phyloP scores from a whole-genome alignment of 2,113 vertebrate genomes.

The Maccullochella peelii region DNA sequence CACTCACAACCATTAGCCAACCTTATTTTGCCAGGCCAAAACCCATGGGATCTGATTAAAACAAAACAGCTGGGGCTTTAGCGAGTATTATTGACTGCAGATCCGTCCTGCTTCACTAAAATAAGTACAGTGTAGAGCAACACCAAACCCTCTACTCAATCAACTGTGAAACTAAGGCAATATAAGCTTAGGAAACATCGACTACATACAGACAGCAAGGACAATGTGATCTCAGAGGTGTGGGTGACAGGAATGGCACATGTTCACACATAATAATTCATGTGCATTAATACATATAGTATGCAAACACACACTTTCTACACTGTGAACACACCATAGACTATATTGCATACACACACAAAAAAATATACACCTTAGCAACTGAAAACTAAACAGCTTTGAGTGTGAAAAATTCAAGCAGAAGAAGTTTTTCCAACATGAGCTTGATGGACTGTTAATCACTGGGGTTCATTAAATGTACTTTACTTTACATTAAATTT shows the following conservation, averaged over 20 bases:
- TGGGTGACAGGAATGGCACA: neutral
- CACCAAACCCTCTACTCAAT: conserved; percentile 34
- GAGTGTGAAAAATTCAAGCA: neutral
- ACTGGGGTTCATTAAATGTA: neutral
- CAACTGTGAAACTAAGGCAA: conserved; percentile 23
- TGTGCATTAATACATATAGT: neutral
- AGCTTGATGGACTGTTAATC: neutral
- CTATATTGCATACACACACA: neutral
- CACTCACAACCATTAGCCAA: conserved; percentile 63
- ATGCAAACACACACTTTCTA: conserved; percentile 6
- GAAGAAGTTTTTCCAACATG: neutral
- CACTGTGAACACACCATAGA: neutral
- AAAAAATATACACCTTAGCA: neutral
- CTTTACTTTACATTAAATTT: too few relatives aligned
- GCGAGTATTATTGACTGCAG: conserved; percentile 67
- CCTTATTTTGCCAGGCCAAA: conserved; percentile 68
- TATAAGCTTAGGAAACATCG: conserved; percentile 17
- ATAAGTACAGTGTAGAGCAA: conserved; percentile 34
- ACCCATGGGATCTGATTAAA: conserved; percentile 80
- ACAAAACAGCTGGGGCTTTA: conserved; percentile 82
- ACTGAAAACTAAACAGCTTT: neutral
- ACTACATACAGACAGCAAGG: neutral
- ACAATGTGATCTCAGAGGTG: neutral
- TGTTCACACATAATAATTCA: neutral
- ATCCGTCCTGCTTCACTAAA: conserved; percentile 48